Percentiles rank a stretch among this genome's conserved stretches.
phyloP scores from a whole-genome alignment of 2,888 invertebrate species.

The Orthonevra nobilis region DNA sequence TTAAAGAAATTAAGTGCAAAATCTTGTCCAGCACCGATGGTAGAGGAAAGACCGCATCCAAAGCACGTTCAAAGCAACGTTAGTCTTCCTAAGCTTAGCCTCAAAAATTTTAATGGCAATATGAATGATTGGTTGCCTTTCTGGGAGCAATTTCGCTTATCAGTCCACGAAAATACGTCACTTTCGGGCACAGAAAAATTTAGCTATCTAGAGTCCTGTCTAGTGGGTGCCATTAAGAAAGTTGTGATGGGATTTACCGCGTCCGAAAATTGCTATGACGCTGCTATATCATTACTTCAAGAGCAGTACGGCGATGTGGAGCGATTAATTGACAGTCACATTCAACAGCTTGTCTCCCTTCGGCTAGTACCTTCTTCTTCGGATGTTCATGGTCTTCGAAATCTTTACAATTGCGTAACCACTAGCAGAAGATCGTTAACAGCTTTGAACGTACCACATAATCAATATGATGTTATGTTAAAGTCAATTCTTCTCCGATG shows the following conservation, averaged over 20 bases:
- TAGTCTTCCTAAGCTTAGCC: background rate
- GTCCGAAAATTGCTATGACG: slow-evolving; percentile 5
- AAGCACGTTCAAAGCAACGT: too few relatives aligned
- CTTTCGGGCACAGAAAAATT: slow-evolving; percentile 4
- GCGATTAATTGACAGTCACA: slow-evolving; percentile 11
- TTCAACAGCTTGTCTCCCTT: slow-evolving; percentile 21
- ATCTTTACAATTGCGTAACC: slow-evolving; percentile 7
- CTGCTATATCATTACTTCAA: slow-evolving; percentile 11
- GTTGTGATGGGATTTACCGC: slow-evolving; percentile 1
- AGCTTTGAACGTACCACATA: slow-evolving; percentile 9
- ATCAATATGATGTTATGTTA: slow-evolving; percentile 20
- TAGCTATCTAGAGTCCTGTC: background rate
- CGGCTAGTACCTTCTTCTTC: background rate
- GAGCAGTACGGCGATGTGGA: slow-evolving; percentile 8
- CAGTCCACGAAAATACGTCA: slow-evolving; percentile 5
- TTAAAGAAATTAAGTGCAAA: background rate
- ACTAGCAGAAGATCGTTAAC: slow-evolving; percentile 13
- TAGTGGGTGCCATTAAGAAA: background rate
- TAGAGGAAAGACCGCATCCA: background rate
- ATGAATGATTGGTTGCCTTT: too few relatives aligned
- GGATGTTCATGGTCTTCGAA: background rate
- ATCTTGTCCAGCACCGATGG: background rate
- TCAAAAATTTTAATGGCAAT: slow-evolving; percentile 3
- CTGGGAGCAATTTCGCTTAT: too few relatives aligned
- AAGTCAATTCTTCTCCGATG: slow-evolving; percentile 10